phyloP scores from a whole-genome alignment of 2,113 vertebrate genomes.

The Cepphus grylle region DNA sequence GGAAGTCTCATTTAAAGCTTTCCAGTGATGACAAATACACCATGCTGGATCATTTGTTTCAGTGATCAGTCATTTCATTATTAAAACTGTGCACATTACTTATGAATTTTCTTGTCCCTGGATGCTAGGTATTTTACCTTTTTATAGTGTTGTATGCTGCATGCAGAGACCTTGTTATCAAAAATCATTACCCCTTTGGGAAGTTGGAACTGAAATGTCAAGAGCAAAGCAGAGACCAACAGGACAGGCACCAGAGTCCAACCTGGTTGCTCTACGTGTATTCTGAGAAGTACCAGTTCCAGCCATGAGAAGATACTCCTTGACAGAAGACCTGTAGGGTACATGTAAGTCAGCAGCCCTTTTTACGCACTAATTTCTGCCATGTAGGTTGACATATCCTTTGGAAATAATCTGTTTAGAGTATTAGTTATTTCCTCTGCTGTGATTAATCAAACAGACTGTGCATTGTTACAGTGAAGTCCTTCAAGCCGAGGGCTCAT shows the following conservation, averaged over 20 bases:
- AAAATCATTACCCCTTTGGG: background rate
- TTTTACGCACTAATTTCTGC: background rate
- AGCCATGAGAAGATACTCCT: background rate
- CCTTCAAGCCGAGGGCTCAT: accelerated
- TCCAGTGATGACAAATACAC: background rate
- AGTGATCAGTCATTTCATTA: background rate
- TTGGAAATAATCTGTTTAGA: background rate
- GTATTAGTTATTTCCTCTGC: background rate
- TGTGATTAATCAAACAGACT: background rate
- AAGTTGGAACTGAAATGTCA: background rate
- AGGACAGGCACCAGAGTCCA: background rate
- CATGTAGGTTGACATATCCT: background rate
- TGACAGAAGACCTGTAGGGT: background rate
- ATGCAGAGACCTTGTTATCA: background rate
- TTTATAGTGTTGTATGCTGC: background rate
- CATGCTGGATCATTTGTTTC: background rate
- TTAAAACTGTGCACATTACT: background rate
- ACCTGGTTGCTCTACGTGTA: background rate
- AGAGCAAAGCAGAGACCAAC: background rate
- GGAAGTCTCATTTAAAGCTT: background rate
- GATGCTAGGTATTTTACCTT: background rate
- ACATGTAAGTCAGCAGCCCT: background rate
- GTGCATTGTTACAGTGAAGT: background rate
- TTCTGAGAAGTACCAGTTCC: background rate
- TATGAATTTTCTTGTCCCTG: background rate